phyloP scores from a whole-genome alignment of 2,797 vertebrate species.

The Galago senegalensis region DNA sequence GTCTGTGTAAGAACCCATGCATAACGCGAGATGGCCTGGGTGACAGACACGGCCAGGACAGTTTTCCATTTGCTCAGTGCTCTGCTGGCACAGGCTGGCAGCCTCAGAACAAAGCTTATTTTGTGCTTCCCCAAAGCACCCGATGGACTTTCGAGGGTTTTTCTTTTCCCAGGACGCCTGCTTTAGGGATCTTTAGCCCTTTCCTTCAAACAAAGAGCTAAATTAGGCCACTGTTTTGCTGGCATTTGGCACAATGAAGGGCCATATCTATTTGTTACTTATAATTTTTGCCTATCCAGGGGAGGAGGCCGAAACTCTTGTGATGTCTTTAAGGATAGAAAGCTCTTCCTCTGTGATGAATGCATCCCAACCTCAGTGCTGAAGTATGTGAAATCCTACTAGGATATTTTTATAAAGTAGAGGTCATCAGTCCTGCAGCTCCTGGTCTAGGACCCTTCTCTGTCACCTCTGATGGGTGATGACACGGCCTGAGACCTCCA shows the following conservation, averaged over 20 bases:
- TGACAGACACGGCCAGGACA: background rate
- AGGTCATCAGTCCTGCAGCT: background rate
- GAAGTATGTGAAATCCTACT: background rate
- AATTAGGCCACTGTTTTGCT: conserved; percentile 63
- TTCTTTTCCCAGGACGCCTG: conserved; percentile 69
- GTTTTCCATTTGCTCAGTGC: conserved; percentile 85
- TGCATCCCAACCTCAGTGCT: rapidly evolving
- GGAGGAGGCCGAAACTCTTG: background rate
- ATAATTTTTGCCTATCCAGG: background rate
- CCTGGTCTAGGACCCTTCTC: background rate
- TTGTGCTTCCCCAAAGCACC: conserved; percentile 84
- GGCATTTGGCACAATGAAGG: conserved; percentile 34
- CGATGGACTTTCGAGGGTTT: conserved; percentile 85
- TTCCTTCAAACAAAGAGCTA: conserved; percentile 79
- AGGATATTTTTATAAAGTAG: background rate
- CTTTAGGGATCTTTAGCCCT: conserved; percentile 75
- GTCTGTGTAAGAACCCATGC: background rate
- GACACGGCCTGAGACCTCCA: background rate
- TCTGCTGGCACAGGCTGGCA: conserved; percentile 73
- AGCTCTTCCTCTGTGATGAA: background rate
- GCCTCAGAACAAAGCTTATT: conserved; percentile 86
- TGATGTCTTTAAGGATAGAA: background rate
- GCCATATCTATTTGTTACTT: background rate
- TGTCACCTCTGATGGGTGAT: background rate
- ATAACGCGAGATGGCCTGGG: conserved; percentile 13